A percentile compares a stretch with the other conserved stretches of the same genome.
Evolutionary conservation across 2,888 invertebrate genomes (phyloP).

Genomic region (Aproaerema taeniolella): DNA sequence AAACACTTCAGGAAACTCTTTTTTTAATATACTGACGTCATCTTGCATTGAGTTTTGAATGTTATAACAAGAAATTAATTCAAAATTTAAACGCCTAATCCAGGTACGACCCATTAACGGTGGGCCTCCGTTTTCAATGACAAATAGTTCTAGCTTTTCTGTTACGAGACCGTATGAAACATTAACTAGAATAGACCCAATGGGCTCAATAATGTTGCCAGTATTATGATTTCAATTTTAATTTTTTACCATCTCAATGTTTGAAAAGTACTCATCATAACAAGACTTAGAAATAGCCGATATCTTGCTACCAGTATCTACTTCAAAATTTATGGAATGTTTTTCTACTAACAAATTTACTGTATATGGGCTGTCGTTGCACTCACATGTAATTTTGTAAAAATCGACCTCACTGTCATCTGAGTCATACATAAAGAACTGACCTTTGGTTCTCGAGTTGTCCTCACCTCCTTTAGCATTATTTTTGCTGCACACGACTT

Average conservation of each 20-base stretch:
- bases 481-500: not conserved
- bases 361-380: not conserved
- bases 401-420: not conserved
- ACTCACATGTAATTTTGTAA: not conserved
- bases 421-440: not conserved
- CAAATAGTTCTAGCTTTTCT: not conserved
- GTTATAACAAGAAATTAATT: too few relatives aligned
- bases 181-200: not conserved
- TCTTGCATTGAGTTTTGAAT: too few relatives aligned
- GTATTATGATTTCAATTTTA: not conserved
- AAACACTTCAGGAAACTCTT: conserved; percentile 3
- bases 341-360: not conserved
- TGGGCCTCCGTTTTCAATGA: conserved; percentile 8
- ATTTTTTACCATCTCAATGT: not conserved
- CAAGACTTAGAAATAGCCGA: not conserved
- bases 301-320: not conserved
- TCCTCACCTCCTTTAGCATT: not conserved
- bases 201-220: not conserved
- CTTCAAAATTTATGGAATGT: not conserved
- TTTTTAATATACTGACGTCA: too few relatives aligned
- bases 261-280: not conserved
- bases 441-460: not conserved
- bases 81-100: too few relatives aligned
- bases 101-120: conserved; percentile 2
- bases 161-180: not conserved